These are phyloP conservation scores for Drosophila triauraria DNA, from an alignment of 1,140 invertebrate species.

Conservation along the genomic window DNA sequence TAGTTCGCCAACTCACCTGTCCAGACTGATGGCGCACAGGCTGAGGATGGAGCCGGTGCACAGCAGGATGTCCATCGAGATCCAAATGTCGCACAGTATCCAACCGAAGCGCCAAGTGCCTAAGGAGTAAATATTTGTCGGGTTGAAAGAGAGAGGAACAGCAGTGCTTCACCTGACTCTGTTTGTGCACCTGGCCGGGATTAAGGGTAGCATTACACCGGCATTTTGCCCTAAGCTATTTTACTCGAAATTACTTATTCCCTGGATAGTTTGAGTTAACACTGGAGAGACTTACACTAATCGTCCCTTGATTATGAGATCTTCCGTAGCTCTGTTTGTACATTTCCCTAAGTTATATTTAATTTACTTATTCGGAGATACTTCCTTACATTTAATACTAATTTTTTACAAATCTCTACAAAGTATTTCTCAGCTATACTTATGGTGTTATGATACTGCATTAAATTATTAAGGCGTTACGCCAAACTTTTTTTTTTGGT, in stretches of 20 bases:
- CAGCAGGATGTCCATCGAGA: slow-evolving; percentile 96
- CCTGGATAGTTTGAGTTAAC: neutral
- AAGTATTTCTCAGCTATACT: too few relatives aligned
- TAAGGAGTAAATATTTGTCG: slow-evolving; percentile 70
- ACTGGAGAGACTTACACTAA: neutral
- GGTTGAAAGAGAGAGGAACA: neutral
- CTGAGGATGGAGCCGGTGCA: slow-evolving; percentile 94
- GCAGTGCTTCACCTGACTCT: slow-evolving; percentile 1
- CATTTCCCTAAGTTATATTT: neutral
- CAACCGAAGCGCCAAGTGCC: slow-evolving; percentile 92
- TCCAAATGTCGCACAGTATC: slow-evolving; percentile 94
- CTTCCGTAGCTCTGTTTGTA: too few relatives aligned
- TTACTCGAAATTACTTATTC: slow-evolving; percentile 21
- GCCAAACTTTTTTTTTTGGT: too few relatives aligned
- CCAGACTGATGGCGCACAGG: slow-evolving; percentile 93
- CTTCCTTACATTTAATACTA: neutral
- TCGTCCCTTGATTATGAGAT: neutral
- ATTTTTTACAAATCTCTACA: neutral
- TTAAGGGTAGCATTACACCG: slow-evolving; percentile 18
- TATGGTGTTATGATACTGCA: too few relatives aligned
- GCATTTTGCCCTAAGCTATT: neutral
- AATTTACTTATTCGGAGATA: neutral
- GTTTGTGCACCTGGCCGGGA: slow-evolving; percentile 9
- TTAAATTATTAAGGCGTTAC: too few relatives aligned
- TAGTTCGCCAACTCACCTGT: slow-evolving; percentile 86